A percentile compares a stretch with the other conserved stretches of the same genome.
phyloP scores from a whole-genome alignment of 1,140 invertebrate species.

The Eupristina koningsbergeri region DNA sequence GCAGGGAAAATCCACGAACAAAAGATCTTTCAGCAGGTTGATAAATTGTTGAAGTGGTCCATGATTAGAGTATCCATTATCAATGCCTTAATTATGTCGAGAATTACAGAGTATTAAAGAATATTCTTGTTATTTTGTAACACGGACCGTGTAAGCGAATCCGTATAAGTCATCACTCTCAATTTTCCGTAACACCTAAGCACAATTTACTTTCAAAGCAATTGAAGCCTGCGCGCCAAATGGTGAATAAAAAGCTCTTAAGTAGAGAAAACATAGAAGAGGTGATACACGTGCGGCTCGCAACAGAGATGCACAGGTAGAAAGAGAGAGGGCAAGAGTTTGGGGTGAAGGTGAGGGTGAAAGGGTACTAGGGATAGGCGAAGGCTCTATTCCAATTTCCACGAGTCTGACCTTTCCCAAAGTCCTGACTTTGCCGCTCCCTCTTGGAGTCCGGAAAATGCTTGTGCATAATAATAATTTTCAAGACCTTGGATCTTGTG shows the following conservation, averaged over 20 bases:
- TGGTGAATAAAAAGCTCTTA: neutral
- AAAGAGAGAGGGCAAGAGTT: neutral
- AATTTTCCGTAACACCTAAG: neutral
- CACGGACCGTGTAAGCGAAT: neutral
- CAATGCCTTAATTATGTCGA: neutral
- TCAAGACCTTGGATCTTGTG: slow-evolving; percentile 41
- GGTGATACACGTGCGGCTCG: neutral
- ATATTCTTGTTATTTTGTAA: too few species aligned
- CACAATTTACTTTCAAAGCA: neutral
- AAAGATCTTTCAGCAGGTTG: neutral
- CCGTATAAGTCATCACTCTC: neutral
- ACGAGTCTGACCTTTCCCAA: slow-evolving; percentile 20
- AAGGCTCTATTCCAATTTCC: slow-evolving; percentile 36
- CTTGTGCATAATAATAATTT: neutral
- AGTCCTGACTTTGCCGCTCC: neutral
- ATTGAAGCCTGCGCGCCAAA: neutral
- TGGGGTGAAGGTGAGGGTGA: neutral
- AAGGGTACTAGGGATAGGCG: neutral
- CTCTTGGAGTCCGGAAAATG: slow-evolving; percentile 22
- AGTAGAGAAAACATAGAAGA: neutral
- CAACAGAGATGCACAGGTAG: too few species aligned
- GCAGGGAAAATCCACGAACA: too few species aligned
- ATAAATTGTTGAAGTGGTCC: neutral
- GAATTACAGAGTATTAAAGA: too few species aligned
- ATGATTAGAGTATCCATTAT: neutral